Evolutionary conservation across 1,140 invertebrate species (phyloP).

Genomic region (Calliphora vicina): DNA sequence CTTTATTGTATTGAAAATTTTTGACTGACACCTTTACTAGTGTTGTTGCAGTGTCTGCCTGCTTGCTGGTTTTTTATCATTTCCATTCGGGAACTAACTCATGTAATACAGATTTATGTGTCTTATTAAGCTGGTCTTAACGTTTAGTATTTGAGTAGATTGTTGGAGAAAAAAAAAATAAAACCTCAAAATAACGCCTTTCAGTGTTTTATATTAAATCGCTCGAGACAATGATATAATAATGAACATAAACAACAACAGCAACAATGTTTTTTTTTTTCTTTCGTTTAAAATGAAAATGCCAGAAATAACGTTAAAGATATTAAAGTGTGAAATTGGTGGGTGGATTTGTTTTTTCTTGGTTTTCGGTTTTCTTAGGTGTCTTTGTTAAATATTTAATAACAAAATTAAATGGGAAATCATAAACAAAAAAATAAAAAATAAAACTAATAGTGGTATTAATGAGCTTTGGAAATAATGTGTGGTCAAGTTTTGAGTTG

Average conservation of each 20-base stretch:
- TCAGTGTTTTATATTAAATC: background rate
- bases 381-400: background rate
- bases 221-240: conserved; percentile 7
- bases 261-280: background rate
- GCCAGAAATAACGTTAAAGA: background rate
- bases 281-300: background rate
- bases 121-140: conserved; percentile 9
- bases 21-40: background rate
- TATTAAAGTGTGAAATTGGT: conserved; percentile 25
- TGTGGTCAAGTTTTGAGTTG: background rate
- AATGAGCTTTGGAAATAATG: background rate
- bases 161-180: background rate
- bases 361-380: background rate
- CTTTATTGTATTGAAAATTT: background rate
- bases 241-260: background rate
- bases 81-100: background rate
- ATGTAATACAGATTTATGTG: conserved; percentile 21
- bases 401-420: background rate
- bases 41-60: background rate
- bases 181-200: background rate
- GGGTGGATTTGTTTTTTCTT: conserved; percentile 8
- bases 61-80: background rate
- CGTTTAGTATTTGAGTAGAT: background rate
- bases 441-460: background rate
- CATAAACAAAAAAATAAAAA: background rate